These are phyloP conservation scores for rat (Rattus norvegicus) DNA, from an alignment of 2,113 vertebrate species.

Conservation along the genomic window GRCr8 NC_086033.1:100319001-100319500, in stretches of 20 bases:
- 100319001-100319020: neutral
- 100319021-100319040: neutral
- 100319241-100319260: neutral
- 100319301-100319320: neutral
- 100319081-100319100: neutral
- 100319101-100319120: neutral
- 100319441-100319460: neutral
- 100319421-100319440: neutral
- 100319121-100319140: neutral
- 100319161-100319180: neutral
- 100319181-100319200: neutral
- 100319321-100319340: neutral
- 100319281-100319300: neutral
- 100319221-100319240: neutral
- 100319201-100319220: neutral
- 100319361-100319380: neutral
- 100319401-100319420: neutral
- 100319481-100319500: neutral
- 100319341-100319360: neutral
- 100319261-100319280: neutral
- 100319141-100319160: neutral
- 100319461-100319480: neutral
- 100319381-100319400: neutral
- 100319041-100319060: neutral
- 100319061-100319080: neutral